Evolutionary conservation across 2,797 vertebrate genomes (phyloP).

Genomic region (Eutrigla gurnardus): DNA sequence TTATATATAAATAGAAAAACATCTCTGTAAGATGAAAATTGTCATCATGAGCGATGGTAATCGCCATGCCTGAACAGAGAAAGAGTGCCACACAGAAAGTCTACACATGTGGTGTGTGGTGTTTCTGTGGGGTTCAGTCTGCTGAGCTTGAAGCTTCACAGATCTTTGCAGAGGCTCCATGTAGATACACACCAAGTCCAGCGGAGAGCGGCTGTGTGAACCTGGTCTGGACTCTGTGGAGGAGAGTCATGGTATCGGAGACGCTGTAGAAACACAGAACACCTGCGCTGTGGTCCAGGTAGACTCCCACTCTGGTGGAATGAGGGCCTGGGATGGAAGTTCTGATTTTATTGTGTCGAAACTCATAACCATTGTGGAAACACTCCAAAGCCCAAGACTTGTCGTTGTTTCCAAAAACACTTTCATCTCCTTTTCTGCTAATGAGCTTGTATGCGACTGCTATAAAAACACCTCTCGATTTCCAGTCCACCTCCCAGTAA

Average conservation of each 20-base stretch:
- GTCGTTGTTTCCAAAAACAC: slow-evolving; percentile 3
- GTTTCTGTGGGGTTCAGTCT: background rate
- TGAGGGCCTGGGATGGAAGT: background rate
- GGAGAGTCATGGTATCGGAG: slow-evolving; percentile 19
- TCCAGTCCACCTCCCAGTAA: slow-evolving; percentile 16
- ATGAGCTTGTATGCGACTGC: background rate
- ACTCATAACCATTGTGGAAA: background rate
- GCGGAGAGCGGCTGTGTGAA: slow-evolving; percentile 5
- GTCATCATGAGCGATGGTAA: background rate
- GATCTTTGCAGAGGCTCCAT: fast-evolving
- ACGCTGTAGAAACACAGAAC: slow-evolving; percentile 26
- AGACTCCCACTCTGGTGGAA: background rate
- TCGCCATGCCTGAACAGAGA: background rate
- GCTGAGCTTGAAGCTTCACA: background rate
- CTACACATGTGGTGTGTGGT: background rate
- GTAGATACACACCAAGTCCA: fast-evolving
- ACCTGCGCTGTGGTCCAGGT: slow-evolving; percentile 11
- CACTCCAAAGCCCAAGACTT: slow-evolving; percentile 30
- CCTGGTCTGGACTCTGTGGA: slow-evolving; percentile 31
- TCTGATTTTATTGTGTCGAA: slow-evolving; percentile 5
- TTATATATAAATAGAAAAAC: background rate
- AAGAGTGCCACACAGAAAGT: background rate
- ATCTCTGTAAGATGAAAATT: background rate
- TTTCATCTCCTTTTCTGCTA: background rate
- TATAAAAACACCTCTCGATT: fast-evolving